These are phyloP conservation scores for Cryptosula pallasiana DNA, from an alignment of 2,888 invertebrate genomes.

Conservation along the genomic window DNA sequence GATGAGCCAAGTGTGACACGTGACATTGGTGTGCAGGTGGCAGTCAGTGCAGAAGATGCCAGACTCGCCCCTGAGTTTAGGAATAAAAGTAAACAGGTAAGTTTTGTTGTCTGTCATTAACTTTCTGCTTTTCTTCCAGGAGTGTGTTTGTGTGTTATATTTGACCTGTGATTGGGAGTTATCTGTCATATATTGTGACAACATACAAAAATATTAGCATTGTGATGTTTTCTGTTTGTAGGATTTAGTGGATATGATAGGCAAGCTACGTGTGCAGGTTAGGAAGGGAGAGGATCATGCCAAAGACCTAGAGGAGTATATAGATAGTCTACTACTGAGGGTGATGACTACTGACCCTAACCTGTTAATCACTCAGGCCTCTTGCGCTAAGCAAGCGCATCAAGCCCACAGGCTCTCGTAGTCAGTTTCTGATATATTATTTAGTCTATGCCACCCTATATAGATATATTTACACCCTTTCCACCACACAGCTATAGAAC, in stretches of 20 bases:
- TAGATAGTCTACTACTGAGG: constrained; percentile 13
- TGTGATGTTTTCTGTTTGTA: background rate
- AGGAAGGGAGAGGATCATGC: constrained; percentile 23
- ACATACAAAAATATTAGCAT: too few species aligned
- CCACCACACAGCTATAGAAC: too few species aligned
- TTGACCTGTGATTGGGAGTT: too few species aligned
- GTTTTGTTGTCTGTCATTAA: too few species aligned
- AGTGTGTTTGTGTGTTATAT: too few species aligned
- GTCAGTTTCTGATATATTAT: too few species aligned
- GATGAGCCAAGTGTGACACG: background rate
- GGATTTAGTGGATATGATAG: constrained; percentile 22
- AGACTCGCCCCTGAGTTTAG: background rate
- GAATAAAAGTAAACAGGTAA: constrained; percentile 12
- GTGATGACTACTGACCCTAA: constrained; percentile 24
- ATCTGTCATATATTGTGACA: too few species aligned
- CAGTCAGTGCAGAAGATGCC: background rate
- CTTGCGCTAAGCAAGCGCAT: constrained; percentile 12
- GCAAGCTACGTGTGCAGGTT: background rate
- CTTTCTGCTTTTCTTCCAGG: too few species aligned
- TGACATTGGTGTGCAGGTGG: background rate
- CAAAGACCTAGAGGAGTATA: constrained; percentile 24
- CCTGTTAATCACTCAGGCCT: background rate
- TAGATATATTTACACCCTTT: too few species aligned
- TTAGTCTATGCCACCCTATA: too few species aligned
- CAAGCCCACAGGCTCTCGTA: background rate